Evolutionary conservation across 2,888 invertebrate genomes (phyloP).

Genomic region (Conomelus anceps): DNA sequence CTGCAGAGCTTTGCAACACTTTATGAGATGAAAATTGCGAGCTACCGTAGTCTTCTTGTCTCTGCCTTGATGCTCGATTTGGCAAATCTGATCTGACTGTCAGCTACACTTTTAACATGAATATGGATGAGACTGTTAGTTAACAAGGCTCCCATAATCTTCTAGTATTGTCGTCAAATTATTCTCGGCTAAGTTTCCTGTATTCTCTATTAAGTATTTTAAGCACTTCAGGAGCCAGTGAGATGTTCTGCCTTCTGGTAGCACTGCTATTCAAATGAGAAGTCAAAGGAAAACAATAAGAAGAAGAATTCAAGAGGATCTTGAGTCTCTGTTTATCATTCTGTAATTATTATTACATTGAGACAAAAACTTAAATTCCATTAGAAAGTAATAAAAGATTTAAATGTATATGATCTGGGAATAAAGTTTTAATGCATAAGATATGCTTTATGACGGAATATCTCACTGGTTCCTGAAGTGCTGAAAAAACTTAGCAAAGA

Average conservation of each 20-base stretch:
- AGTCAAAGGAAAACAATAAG: not conserved
- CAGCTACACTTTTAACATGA: not conserved
- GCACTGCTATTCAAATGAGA: not conserved
- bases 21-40: not conserved
- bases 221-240: not conserved
- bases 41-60: not conserved
- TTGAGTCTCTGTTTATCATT: no score
- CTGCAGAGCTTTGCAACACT: not conserved
- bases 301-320: not conserved
- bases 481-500: no score
- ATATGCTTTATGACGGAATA: no score
- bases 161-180: not conserved
- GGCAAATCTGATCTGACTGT: not conserved
- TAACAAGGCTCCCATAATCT: not conserved
- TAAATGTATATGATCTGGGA: no score
- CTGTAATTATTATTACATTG: no score
- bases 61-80: not conserved
- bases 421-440: no score
- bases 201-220: not conserved
- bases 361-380: no score
- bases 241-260: not conserved
- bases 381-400: no score
- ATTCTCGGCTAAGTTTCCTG: not conserved
- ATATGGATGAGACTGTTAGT: not conserved
- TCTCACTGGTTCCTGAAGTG: no score